Evolutionary conservation across 2,797 vertebrate species (phyloP).

Genomic region (Hydrolagus colliei): DNA sequence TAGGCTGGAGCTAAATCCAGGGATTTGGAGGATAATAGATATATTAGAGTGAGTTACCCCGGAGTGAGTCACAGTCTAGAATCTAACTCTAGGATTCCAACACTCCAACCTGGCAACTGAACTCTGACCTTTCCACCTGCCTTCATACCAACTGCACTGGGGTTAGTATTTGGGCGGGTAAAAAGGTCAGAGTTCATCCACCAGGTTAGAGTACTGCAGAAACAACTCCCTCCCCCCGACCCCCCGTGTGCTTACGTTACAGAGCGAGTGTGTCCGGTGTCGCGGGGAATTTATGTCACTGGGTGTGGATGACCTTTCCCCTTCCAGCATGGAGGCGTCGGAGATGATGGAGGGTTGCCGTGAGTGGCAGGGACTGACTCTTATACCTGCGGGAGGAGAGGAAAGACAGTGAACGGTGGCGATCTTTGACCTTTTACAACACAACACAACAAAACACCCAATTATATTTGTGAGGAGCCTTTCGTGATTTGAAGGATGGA

Average conservation of each 20-base stretch:
- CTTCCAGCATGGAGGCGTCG: constrained; percentile 81
- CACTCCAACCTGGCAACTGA: too few species aligned
- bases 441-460: too few species aligned
- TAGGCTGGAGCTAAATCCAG: too few species aligned
- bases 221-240: background rate
- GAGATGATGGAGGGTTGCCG: constrained; percentile 92
- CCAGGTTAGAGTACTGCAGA: background rate
- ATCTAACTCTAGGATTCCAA: constrained; percentile 52
- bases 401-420: background rate
- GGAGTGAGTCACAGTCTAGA: constrained; percentile 43
- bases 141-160: background rate
- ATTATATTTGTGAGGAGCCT: too few species aligned
- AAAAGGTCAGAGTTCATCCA: too few species aligned
- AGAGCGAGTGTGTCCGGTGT: constrained; percentile 95
- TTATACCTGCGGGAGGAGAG: constrained; percentile 62
- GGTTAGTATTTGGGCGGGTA: background rate
- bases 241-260: constrained; percentile 78
- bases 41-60: too few species aligned
- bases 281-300: constrained; percentile 97
- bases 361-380: constrained; percentile 90
- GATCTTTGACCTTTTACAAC: background rate
- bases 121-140: too few species aligned
- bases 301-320: constrained; percentile 85
- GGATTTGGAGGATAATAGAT: too few species aligned
- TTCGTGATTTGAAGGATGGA: too few species aligned